phyloP scores from a whole-genome alignment of 2,797 vertebrate species.

The Acipenser oxyrinchus region DNA sequence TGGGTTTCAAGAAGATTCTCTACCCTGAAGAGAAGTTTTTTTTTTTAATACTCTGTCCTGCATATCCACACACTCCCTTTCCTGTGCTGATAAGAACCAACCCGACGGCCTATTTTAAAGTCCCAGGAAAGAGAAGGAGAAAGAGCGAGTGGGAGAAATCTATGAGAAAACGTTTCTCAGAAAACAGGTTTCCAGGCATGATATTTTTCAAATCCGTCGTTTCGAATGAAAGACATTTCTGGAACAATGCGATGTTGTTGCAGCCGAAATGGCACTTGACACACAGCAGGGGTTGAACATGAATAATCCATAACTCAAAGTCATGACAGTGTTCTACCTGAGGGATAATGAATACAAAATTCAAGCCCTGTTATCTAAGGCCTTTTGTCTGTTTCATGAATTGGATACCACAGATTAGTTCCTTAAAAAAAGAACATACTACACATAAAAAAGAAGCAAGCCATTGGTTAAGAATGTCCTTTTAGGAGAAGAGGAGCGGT shows the following conservation, averaged over 20 bases:
- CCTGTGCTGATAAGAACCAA: conserved; percentile 11
- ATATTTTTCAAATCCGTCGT: conserved; percentile 14
- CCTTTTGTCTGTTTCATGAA: conserved; percentile 12
- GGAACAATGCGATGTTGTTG: conserved; percentile 13
- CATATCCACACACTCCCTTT: background rate
- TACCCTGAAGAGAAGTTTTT: conserved; percentile 1
- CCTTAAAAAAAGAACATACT: background rate
- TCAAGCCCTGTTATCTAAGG: conserved; percentile 11
- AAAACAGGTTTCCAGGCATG: background rate
- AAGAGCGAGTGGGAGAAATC: background rate
- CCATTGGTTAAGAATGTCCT: too few species aligned
- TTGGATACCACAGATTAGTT: conserved; percentile 5
- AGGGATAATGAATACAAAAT: conserved; percentile 22
- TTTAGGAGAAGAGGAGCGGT: too few species aligned
- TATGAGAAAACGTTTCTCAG: background rate
- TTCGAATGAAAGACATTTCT: conserved; percentile 16
- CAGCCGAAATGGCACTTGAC: conserved; percentile 10
- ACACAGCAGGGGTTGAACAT: conserved; percentile 18
- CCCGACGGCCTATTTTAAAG: background rate
- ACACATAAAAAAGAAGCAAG: too few species aligned
- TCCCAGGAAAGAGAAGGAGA: conserved; percentile 1
- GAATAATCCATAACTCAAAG: conserved; percentile 24
- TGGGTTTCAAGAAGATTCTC: conserved; percentile 7
- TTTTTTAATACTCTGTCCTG: conserved; percentile 10
- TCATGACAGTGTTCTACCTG: conserved; percentile 11